phyloP scores from a whole-genome alignment of 2,113 vertebrate species.

The Bubalus kerabau region DNA sequence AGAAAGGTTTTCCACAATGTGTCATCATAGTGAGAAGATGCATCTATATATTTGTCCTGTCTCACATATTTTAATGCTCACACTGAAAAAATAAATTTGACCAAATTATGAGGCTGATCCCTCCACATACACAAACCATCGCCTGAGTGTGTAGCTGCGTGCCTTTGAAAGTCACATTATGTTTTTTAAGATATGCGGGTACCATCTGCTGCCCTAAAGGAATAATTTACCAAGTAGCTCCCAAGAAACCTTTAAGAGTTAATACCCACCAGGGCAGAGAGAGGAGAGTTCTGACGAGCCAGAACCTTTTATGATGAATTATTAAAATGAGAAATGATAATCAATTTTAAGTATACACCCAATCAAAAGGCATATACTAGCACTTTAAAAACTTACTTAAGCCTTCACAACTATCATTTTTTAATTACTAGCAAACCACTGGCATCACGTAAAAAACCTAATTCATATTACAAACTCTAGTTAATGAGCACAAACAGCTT shows the following conservation, averaged over 20 bases:
- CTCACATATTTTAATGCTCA: constrained; percentile 26
- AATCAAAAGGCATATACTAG: not conserved
- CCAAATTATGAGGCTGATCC: not conserved
- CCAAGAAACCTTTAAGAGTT: not conserved
- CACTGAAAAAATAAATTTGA: constrained; percentile 38
- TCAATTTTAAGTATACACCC: not conserved
- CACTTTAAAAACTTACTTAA: constrained; percentile 27
- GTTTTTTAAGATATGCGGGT: not conserved
- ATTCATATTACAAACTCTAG: not conserved
- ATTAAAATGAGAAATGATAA: not conserved
- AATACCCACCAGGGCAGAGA: not conserved
- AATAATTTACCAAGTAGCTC: not conserved
- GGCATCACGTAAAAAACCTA: not conserved
- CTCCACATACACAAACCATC: not conserved
- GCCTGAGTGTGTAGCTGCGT: not conserved
- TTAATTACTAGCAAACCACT: not conserved
- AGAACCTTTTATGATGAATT: not conserved
- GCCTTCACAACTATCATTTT: not conserved
- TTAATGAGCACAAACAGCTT: not conserved
- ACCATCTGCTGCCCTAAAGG: not conserved
- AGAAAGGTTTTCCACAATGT: constrained; percentile 52
- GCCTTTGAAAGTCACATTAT: not conserved
- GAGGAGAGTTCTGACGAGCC: not conserved
- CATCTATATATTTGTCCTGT: not conserved
- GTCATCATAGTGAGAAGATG: not conserved